phyloP scores from a whole-genome alignment of 2,888 invertebrate species.

The Synergus itoensis region DNA sequence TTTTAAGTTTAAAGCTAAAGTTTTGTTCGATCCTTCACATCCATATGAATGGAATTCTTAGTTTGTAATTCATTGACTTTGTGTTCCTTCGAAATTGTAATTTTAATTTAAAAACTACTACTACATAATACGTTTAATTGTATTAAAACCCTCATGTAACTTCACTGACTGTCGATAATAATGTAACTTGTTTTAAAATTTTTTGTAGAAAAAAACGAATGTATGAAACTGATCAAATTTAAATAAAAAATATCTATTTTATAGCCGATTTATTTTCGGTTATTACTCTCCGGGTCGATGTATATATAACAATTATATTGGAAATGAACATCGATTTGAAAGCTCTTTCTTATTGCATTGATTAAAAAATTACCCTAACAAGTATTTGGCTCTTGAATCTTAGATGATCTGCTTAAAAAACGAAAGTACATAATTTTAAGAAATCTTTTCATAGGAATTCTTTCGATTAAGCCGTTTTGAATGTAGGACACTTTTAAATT shows the following conservation, averaged over 20 bases:
- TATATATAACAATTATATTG: no score
- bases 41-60: not conserved
- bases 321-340: not conserved
- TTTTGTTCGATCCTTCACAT: not conserved
- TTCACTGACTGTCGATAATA: not conserved
- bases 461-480: no score
- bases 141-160: not conserved
- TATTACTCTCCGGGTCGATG: no score
- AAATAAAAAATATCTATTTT: not conserved
- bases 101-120: not conserved
- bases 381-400: not conserved
- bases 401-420: not conserved
- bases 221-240: not conserved
- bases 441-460: no score
- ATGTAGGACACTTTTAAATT: no score
- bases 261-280: not conserved
- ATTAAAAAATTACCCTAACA: constrained; percentile 11
- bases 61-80: constrained; percentile 31
- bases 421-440: no score
- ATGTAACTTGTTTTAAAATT: not conserved
- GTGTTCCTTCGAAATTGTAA: not conserved
- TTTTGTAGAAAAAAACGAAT: not conserved
- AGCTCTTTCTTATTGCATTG: constrained; percentile 13
- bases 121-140: not conserved
- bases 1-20: not conserved